Evolutionary conservation across 2,888 invertebrate species (phyloP).

Genomic region (Octonoba sinensis): DNA sequence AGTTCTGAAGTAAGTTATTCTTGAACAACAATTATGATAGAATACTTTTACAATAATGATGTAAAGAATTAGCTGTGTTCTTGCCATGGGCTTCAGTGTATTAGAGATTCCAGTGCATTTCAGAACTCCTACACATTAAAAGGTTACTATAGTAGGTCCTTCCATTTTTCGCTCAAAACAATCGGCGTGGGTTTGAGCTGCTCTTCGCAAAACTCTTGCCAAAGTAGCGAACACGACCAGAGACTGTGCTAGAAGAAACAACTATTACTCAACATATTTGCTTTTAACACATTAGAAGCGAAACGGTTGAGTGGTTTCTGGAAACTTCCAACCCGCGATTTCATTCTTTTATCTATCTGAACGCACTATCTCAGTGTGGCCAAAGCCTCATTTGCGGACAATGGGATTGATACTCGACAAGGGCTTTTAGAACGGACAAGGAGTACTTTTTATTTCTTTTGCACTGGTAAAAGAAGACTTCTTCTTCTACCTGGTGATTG

Average conservation of each 20-base stretch:
- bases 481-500: conserved; percentile 43
- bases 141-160: no score
- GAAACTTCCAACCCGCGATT: conserved; percentile 15
- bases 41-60: no score
- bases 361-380: conserved; percentile 56
- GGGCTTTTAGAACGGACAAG: conserved; percentile 47
- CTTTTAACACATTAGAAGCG: conserved; percentile 50
- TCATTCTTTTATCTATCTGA: conserved; percentile 35
- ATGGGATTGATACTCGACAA: conserved; percentile 45
- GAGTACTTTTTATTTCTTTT: conserved; percentile 14
- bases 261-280: conserved; percentile 20
- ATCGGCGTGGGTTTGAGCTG: no score
- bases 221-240: no score
- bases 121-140: no score
- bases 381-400: conserved; percentile 57
- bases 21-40: no score
- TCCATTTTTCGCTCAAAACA: no score
- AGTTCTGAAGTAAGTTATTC: no score
- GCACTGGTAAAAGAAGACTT: conserved; percentile 7
- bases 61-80: no score
- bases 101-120: no score
- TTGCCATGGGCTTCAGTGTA: no score
- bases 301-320: conserved; percentile 45
- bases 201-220: no score
- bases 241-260: conserved; percentile 16